These are phyloP conservation scores for Eulemur coronatus DNA, from an alignment of 2,797 vertebrate species.

Conservation along the genomic window DNA sequence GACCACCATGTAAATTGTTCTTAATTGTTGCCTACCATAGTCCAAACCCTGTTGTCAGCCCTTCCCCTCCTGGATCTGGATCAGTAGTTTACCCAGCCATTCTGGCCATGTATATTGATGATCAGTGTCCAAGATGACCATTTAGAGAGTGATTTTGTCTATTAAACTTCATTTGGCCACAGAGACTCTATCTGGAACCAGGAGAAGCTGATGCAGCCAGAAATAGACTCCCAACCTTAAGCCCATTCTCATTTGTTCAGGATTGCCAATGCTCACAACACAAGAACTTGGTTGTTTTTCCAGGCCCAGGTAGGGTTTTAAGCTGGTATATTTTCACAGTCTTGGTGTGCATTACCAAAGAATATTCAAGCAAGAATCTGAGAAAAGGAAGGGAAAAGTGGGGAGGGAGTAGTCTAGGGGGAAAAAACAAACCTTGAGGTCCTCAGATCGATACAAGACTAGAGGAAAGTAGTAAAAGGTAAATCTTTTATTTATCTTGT, in stretches of 20 bases:
- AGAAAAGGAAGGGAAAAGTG: neutral
- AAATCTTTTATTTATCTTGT: constrained; percentile 7
- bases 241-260: neutral
- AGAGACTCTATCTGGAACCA: constrained; percentile 34
- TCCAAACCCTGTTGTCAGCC: neutral
- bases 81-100: constrained; percentile 4
- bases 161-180: constrained; percentile 46
- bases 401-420: accelerated
- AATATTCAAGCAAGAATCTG: neutral
- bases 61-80: neutral
- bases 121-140: constrained; percentile 31
- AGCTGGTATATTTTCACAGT: neutral
- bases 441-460: neutral
- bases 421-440: neutral
- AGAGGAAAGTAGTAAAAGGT: constrained; percentile 9
- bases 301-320: neutral
- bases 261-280: neutral
- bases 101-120: constrained; percentile 8
- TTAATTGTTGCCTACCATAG: neutral
- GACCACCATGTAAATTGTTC: neutral
- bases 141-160: constrained; percentile 48
- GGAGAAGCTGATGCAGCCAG: neutral
- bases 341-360: neutral
- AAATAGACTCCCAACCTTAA: neutral
- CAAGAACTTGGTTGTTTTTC: neutral